These are phyloP conservation scores for Paedocypris sp. DNA, from an alignment of 2,113 vertebrate species.

Conservation along the genomic window DNA sequence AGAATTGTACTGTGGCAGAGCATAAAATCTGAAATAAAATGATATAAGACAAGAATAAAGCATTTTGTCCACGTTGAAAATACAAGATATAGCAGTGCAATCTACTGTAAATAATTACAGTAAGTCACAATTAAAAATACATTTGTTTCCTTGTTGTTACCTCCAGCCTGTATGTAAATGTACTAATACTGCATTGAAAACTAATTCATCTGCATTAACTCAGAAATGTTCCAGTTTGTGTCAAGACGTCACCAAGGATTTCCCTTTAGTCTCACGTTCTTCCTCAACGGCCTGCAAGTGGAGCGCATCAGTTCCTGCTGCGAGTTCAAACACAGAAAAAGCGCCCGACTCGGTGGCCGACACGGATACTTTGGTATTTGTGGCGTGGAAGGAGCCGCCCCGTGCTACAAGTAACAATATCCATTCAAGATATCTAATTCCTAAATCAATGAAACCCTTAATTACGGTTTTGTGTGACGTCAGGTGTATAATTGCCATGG, in stretches of 20 bases:
- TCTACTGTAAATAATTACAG: too few relatives aligned
- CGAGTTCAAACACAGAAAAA: slow-evolving; percentile 78
- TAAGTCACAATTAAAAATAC: too few relatives aligned
- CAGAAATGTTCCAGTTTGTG: slow-evolving; percentile 82
- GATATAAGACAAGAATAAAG: too few relatives aligned
- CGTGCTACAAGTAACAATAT: slow-evolving; percentile 78
- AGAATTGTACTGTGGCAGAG: too few relatives aligned
- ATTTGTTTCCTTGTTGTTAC: too few relatives aligned
- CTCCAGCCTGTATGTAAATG: too few relatives aligned
- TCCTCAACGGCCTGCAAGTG: slow-evolving; percentile 78
- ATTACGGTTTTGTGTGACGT: background rate
- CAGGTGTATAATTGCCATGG: slow-evolving; percentile 83
- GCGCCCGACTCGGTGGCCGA: slow-evolving; percentile 65
- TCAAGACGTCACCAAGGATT: slow-evolving; percentile 82
- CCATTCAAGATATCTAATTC: background rate
- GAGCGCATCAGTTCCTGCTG: slow-evolving; percentile 93
- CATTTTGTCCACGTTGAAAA: too few relatives aligned
- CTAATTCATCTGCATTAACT: too few relatives aligned
- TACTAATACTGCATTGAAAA: too few relatives aligned
- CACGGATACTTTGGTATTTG: slow-evolving; percentile 73
- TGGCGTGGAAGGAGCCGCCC: slow-evolving; percentile 69
- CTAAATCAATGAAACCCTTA: too few relatives aligned
- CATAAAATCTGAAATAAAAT: too few relatives aligned
- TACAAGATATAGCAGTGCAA: too few relatives aligned
- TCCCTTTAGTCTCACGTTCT: slow-evolving; percentile 94